These are phyloP conservation scores for Anagyrus pseudococci DNA, from an alignment of 2,888 invertebrate genomes.

Conservation along the genomic window DNA sequence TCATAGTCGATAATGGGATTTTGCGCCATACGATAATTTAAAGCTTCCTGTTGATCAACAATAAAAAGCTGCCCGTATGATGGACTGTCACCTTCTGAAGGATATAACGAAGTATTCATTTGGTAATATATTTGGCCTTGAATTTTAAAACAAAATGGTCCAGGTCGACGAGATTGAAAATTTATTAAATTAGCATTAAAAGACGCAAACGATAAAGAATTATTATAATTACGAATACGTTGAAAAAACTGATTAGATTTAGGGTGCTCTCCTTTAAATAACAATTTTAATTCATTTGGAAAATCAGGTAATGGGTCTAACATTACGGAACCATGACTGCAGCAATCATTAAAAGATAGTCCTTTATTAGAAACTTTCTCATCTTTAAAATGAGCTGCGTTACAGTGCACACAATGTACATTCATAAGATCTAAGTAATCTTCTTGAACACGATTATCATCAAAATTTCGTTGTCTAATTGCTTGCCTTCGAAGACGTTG, in stretches of 20 bases:
- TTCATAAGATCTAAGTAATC: background rate
- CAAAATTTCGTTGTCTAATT: too few species aligned
- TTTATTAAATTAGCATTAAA: slow-evolving; percentile 34
- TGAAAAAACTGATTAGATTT: slow-evolving; percentile 30
- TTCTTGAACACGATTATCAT: too few species aligned
- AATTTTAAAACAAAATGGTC: slow-evolving; percentile 37
- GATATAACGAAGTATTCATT: slow-evolving; percentile 37
- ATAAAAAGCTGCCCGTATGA: slow-evolving; percentile 39
- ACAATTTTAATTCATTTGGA: slow-evolving; percentile 15
- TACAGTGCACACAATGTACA: background rate
- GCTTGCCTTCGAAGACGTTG: too few species aligned
- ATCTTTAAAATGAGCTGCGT: background rate
- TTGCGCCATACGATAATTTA: slow-evolving; percentile 14
- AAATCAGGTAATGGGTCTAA: too few species aligned
- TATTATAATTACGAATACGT: slow-evolving; percentile 29
- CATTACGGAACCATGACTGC: too few species aligned
- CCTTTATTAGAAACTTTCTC: background rate
- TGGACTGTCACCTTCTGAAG: slow-evolving; percentile 31
- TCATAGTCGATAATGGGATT: slow-evolving; percentile 16
- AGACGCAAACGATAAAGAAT: slow-evolving; percentile 27
- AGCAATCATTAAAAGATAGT: too few species aligned
- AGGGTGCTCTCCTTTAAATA: slow-evolving; percentile 24
- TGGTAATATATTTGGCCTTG: slow-evolving; percentile 41
- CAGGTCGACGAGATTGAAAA: slow-evolving; percentile 27
- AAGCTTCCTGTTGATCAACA: slow-evolving; percentile 36